Base-by-base conservation (phyloP, 2,113 vertebrate genomes). In the Spea multiplicata region DNA sequence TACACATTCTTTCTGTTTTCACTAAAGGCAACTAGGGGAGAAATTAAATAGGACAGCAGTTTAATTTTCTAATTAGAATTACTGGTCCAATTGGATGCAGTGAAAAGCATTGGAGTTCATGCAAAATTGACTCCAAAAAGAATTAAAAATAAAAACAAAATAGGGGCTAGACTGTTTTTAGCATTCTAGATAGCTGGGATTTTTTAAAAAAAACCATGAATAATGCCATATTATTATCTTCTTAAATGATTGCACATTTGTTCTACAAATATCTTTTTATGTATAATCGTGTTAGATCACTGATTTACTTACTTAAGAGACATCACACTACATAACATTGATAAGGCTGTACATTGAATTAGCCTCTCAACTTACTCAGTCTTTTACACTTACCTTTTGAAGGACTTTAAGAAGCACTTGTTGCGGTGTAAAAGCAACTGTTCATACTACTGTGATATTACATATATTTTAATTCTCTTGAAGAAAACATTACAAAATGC, bases 341-440 rank as follows among this genome's bases (percentile, higher is more conserved):
- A 6, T 5, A n/a, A 57, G 8, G 13, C 9, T 52, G 59, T 53
- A 50, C 65, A 68, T 68, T 30, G 68, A 68, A 76, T 68, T 57
- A 68, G 57, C 74, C 74, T 67, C 16, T 76, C 14, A 68, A 13
- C 66, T 67, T 73, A 79, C 49, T 73, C 8, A 44, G 67, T 66
- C 57, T 49, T 73, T 78, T 1, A 64, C 55, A 62, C 57, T 71
- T 70, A 66, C 9, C 55, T 50, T 71, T 57, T 79, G 62, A 44
- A 79, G 66, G 62, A 48, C 66, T 78, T 78, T 71, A 45, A 78
- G 64, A 78, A 52, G 46, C 65, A 6, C 61, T 46, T 57, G n/a
- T 79, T 44, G 77, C 17, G 73, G 17, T n/a, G 14, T 6, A 78
- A 13, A 14, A 78, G 44, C 30, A 53, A 13, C 8, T 72, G 44